Evolutionary conservation across 2,113 vertebrate genomes (phyloP).

Genomic region (human): GRCh38 chr12:20900001-20900500

Average conservation of each 20-base stretch:
- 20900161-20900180: background rate
- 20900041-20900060: background rate
- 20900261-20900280: background rate
- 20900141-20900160: background rate
- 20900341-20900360: background rate
- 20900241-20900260: background rate
- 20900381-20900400: background rate
- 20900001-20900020: background rate
- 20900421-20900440: background rate
- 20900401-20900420: background rate
- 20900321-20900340: background rate
- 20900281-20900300: background rate
- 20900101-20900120: background rate
- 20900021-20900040: background rate
- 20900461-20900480: background rate
- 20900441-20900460: background rate
- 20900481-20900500: background rate
- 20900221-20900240: background rate
- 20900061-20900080: background rate
- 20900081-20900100: background rate
- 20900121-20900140: conserved; percentile 2
- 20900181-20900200: background rate
- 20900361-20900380: background rate
- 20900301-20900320: background rate
- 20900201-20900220: background rate